Evolutionary conservation across 1,140 invertebrate genomes (phyloP).

Genomic region (Alviniconcha marisindica): DNA sequence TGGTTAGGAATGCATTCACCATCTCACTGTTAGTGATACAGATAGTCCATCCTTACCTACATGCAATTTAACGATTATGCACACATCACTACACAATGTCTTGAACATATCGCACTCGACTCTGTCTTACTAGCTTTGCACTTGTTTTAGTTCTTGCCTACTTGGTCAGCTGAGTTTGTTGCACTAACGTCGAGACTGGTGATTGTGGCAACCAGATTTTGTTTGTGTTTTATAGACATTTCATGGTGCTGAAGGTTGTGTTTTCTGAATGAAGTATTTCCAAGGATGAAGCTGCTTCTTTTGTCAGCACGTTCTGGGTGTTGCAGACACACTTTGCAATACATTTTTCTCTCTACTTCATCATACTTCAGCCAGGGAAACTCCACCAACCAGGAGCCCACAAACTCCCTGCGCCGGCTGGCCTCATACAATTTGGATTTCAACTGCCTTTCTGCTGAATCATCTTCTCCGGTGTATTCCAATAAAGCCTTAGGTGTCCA

Average conservation of each 20-base stretch:
- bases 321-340: not conserved
- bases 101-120: no score
- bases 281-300: conserved; percentile 1
- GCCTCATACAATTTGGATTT: conserved; percentile 4
- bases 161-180: no score
- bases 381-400: not conserved
- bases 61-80: no score
- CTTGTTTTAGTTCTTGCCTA: no score
- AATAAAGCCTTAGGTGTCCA: not conserved
- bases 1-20: no score
- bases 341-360: not conserved
- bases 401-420: not conserved
- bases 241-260: not conserved
- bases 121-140: no score
- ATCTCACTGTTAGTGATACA: no score
- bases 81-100: no score
- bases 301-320: not conserved
- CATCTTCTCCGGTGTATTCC: not conserved
- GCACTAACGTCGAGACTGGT: no score
- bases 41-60: no score
- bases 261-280: conserved; percentile 4
- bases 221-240: not conserved
- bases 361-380: conserved; percentile 20
- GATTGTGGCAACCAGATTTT: not conserved
- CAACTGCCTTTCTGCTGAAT: not conserved